phyloP scores from a whole-genome alignment of 2,113 vertebrate species.

The Ageneiosus marmoratus region DNA sequence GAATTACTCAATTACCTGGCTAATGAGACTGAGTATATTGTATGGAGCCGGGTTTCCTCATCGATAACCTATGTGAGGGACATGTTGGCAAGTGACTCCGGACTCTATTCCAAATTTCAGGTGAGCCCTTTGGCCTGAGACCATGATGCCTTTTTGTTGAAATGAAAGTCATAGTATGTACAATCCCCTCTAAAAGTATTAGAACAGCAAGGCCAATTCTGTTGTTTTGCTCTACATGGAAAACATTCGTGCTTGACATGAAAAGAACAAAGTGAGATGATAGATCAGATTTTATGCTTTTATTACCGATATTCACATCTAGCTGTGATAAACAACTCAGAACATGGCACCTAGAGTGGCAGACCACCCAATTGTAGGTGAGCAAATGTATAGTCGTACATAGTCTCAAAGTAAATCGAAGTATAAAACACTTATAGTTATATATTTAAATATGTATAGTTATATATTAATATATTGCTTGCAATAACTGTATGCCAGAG shows the following conservation, averaged over 20 bases:
- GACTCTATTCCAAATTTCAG: slow-evolving; percentile 81
- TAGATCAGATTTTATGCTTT: background rate
- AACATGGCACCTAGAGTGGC: background rate
- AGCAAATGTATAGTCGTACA: background rate
- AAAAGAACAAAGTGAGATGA: background rate
- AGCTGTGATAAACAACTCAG: background rate
- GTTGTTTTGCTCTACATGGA: background rate
- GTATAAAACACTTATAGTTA: background rate
- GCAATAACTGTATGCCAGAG: background rate
- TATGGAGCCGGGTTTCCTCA: slow-evolving; percentile 80
- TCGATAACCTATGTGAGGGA: slow-evolving; percentile 80
- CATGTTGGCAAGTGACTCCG: slow-evolving; percentile 81
- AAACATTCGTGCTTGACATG: background rate
- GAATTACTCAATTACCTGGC: slow-evolving; percentile 82
- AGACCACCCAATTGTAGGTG: background rate
- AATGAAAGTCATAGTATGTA: background rate
- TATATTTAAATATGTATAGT: background rate
- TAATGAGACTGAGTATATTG: slow-evolving; percentile 79
- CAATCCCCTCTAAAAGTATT: background rate
- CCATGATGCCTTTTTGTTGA: background rate
- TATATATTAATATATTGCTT: background rate
- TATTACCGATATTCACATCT: background rate
- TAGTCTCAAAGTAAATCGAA: background rate
- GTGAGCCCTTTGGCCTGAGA: slow-evolving; percentile 60
- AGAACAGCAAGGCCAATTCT: background rate